Evolutionary conservation across 1,140 invertebrate genomes (phyloP).

Genomic region (Ceratina calcarata): DNA sequence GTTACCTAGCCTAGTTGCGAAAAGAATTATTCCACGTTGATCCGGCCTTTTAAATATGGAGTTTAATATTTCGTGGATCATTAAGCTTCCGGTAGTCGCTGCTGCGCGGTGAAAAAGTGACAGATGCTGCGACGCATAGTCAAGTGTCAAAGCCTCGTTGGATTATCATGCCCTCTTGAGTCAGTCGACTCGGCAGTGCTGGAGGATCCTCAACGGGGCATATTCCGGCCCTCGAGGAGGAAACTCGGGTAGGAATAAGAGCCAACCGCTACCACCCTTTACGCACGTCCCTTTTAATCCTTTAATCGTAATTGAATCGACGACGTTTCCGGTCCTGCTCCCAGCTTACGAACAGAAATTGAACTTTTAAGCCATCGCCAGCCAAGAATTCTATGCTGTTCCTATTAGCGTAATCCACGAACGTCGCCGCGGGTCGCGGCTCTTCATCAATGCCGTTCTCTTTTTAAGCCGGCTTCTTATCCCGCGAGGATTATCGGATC

Average conservation of each 20-base stretch:
- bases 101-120: neutral
- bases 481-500: constrained; percentile 39
- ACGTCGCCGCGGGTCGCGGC: constrained; percentile 54
- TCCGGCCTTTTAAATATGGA: too few species aligned
- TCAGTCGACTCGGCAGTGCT: constrained; percentile 41
- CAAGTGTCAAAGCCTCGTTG: constrained; percentile 45
- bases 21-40: too few species aligned
- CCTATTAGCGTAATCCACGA: constrained; percentile 68
- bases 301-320: constrained; percentile 53
- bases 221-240: constrained; percentile 22
- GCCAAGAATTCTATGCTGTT: constrained; percentile 60
- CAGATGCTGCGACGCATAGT: neutral
- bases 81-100: neutral
- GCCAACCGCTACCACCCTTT: neutral
- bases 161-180: constrained; percentile 49
- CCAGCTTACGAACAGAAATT: constrained; percentile 49
- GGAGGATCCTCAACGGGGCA: constrained; percentile 30
- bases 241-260: neutral
- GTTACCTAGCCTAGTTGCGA: too few species aligned
- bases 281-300: constrained; percentile 26
- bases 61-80: neutral
- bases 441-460: constrained; percentile 60
- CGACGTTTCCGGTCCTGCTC: constrained; percentile 4
- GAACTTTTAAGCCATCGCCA: constrained; percentile 46
- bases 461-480: constrained; percentile 42